Percentiles rank a stretch among this genome's conserved stretches.
phyloP scores from a whole-genome alignment of 2,888 invertebrate genomes.

The Caradrina clavipalpis region DNA sequence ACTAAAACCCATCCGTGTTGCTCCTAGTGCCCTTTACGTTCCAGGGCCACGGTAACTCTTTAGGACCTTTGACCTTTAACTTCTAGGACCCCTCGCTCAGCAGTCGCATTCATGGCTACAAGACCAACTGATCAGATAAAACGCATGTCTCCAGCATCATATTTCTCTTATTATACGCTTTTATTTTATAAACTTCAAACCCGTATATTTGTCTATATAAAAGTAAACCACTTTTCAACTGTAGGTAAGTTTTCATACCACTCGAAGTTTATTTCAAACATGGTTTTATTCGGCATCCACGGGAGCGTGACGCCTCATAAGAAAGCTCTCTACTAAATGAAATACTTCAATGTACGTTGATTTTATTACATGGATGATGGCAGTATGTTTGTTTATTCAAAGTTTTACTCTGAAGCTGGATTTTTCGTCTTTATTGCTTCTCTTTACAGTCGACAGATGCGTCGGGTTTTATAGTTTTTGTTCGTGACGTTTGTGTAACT shows the following conservation, averaged over 20 bases:
- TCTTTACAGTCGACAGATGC: too few species aligned
- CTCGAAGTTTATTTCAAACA: slow-evolving; percentile 30
- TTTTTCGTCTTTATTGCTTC: background rate
- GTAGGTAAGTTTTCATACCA: slow-evolving; percentile 4
- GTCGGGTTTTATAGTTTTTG: background rate
- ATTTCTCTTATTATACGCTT: background rate
- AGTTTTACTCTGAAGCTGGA: slow-evolving; percentile 6
- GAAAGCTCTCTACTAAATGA: slow-evolving; percentile 65
- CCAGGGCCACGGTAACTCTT: too few species aligned
- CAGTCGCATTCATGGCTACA: too few species aligned
- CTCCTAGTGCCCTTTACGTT: too few species aligned
- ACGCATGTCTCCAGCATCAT: too few species aligned
- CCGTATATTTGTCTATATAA: slow-evolving; percentile 11
- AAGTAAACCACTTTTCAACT: slow-evolving; percentile 7
- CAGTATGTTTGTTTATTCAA: slow-evolving; percentile 7
- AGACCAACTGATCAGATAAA: too few species aligned
- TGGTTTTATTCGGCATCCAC: slow-evolving; percentile 45
- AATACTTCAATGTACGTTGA: slow-evolving; percentile 43
- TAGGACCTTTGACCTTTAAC: too few species aligned
- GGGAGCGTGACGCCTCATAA: slow-evolving; percentile 46
- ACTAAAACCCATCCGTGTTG: too few species aligned
- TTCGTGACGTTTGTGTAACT: too few species aligned
- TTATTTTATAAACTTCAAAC: background rate
- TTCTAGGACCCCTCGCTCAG: too few species aligned
- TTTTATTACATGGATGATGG: slow-evolving; percentile 15